Conservation (phyloP, 2,797 vertebrate species). For the Hypotaenidia philippensis region DNA sequence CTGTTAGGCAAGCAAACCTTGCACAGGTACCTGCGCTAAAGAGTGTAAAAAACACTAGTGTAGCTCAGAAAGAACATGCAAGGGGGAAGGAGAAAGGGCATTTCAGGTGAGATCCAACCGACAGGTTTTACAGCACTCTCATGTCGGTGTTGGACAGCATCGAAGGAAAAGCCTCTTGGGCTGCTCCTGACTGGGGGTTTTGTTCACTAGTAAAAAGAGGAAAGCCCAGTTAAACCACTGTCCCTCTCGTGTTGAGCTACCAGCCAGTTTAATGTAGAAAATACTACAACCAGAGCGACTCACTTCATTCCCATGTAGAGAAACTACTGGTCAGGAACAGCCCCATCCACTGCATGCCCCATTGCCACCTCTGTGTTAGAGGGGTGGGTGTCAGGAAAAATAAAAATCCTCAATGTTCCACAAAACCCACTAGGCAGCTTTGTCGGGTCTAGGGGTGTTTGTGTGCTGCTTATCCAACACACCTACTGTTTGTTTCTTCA, state of each 20-base stretch:
- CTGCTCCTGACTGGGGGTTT: not conserved
- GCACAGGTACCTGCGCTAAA: not conserved
- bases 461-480: not conserved
- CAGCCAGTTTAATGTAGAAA: not conserved
- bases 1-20: not conserved
- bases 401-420: not conserved
- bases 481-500: not conserved
- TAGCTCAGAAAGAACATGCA: not conserved
- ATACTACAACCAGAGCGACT: not conserved
- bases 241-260: not conserved
- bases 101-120: not conserved
- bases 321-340: not conserved
- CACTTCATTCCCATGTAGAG: not conserved
- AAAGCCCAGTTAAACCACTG: not conserved
- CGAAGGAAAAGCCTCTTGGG: fast-evolving
- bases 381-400: not conserved
- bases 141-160: not conserved
- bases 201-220: not conserved
- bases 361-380: not conserved
- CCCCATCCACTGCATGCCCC: not conserved
- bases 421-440: not conserved
- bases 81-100: not conserved
- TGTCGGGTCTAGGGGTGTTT: not conserved
- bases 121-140: not conserved
- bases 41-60: not conserved